Evolutionary conservation across 1,140 invertebrate species (phyloP).

Genomic region (Palaemon carinicauda): DNA sequence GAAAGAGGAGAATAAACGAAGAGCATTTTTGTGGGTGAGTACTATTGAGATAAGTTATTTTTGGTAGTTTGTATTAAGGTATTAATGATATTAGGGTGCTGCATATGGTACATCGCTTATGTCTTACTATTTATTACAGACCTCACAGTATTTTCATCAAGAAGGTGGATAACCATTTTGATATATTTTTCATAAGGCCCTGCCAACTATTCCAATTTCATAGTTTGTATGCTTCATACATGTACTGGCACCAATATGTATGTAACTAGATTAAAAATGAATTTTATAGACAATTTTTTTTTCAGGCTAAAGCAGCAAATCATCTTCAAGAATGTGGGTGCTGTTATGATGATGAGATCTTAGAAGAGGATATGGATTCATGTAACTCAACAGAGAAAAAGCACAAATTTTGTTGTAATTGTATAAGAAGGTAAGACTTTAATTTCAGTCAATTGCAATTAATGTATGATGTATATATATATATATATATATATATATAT

Average conservation of each 20-base stretch:
- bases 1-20: constrained; percentile 61
- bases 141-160: too few species aligned
- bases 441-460: too few species aligned
- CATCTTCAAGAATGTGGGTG: constrained; percentile 68
- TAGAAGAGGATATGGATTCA: constrained; percentile 69
- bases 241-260: too few species aligned
- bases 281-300: neutral
- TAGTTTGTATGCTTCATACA: too few species aligned
- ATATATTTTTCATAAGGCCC: too few species aligned
- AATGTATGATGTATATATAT: too few species aligned
- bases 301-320: constrained; percentile 63
- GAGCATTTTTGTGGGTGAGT: constrained; percentile 61
- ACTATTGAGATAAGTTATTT: constrained; percentile 14
- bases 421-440: constrained; percentile 64
- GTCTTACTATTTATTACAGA: too few species aligned
- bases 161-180: too few species aligned
- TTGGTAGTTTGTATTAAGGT: neutral
- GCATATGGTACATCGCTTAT: neutral
- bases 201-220: too few species aligned
- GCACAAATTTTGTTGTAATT: constrained; percentile 72
- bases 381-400: constrained; percentile 67
- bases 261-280: neutral
- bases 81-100: neutral
- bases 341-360: constrained; percentile 71
- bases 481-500: too few species aligned